Conservation (phyloP, 1,140 invertebrate genomes). For the Achroia grisella region DNA sequence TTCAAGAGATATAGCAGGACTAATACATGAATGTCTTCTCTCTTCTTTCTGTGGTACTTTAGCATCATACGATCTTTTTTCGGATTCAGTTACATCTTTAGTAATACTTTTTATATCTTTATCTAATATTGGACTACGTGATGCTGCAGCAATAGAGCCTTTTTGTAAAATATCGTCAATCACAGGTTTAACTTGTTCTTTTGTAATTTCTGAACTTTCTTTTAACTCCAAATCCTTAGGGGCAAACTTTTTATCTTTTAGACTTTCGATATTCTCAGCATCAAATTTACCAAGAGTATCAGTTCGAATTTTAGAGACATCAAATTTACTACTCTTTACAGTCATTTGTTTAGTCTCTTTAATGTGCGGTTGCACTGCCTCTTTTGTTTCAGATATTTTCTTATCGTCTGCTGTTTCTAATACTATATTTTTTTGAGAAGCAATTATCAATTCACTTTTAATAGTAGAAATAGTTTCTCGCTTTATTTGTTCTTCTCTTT, state of each 20-base stretch:
- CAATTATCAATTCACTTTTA: conserved; percentile 9
- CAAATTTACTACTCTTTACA: conserved; percentile 26
- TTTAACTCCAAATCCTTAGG: conserved; percentile 27
- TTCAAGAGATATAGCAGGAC: conserved; percentile 65
- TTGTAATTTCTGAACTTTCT: conserved; percentile 44
- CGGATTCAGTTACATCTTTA: conserved; percentile 56
- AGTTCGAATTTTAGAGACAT: conserved; percentile 49
- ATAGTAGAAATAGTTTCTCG: conserved; percentile 26
- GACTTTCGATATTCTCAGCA: conserved; percentile 21
- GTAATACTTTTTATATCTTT: conserved; percentile 49
- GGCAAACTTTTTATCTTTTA: conserved; percentile 23
- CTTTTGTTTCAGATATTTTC: conserved; percentile 20
- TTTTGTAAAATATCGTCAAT: conserved; percentile 63
- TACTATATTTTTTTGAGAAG: neutral
- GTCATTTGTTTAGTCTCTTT: neutral
- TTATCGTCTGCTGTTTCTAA: conserved; percentile 10
- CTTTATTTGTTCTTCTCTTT: conserved; percentile 54
- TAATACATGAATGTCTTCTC: conserved; percentile 62
- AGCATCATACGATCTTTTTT: conserved; percentile 58
- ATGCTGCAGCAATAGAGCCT: conserved; percentile 43
- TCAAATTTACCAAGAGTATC: conserved; percentile 54
- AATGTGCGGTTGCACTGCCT: neutral
- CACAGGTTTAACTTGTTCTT: conserved; percentile 55
- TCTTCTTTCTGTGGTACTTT: conserved; percentile 64
- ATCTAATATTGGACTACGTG: conserved; percentile 48